Conservation (phyloP, 2,797 vertebrate species). For the Sebastes cheni region DNA sequence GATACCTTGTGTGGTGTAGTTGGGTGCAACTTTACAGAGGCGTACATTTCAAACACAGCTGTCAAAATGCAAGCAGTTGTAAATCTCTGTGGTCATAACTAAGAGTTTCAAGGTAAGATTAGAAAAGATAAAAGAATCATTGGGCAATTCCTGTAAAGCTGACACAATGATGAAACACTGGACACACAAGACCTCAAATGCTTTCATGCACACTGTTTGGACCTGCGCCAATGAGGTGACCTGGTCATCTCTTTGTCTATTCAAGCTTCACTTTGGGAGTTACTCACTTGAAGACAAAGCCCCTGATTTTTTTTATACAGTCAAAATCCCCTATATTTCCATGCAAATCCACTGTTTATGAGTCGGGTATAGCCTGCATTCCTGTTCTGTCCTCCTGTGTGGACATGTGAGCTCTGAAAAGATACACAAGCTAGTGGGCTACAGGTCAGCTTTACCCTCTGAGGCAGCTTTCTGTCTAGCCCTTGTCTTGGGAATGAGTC, state of each 20-base stretch:
- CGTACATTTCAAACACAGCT: constrained; percentile 4
- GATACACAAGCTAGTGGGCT: constrained; percentile 20
- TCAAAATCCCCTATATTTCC: neutral
- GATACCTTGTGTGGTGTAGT: neutral
- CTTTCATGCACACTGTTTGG: neutral
- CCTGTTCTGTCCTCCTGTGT: constrained; percentile 58
- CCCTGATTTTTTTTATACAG: neutral
- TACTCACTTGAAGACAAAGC: neutral
- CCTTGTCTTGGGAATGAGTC: constrained; percentile 29
- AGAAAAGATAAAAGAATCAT: neutral
- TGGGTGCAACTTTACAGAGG: neutral
- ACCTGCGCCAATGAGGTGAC: neutral
- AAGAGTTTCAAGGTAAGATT: neutral
- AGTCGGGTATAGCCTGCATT: constrained; percentile 59
- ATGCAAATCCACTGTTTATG: constrained; percentile 35
- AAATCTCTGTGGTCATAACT: neutral
- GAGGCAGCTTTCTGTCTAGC: constrained; percentile 19
- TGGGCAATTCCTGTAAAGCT: neutral
- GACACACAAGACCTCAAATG: neutral
- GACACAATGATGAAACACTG: neutral
- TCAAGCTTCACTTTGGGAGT: neutral
- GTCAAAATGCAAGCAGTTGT: neutral
- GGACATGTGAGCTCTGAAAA: constrained; percentile 46
- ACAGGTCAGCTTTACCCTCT: constrained; percentile 43
- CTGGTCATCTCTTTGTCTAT: neutral